phyloP scores from a whole-genome alignment of 2,113 vertebrate species.

The Odocoileus hemionus region DNA sequence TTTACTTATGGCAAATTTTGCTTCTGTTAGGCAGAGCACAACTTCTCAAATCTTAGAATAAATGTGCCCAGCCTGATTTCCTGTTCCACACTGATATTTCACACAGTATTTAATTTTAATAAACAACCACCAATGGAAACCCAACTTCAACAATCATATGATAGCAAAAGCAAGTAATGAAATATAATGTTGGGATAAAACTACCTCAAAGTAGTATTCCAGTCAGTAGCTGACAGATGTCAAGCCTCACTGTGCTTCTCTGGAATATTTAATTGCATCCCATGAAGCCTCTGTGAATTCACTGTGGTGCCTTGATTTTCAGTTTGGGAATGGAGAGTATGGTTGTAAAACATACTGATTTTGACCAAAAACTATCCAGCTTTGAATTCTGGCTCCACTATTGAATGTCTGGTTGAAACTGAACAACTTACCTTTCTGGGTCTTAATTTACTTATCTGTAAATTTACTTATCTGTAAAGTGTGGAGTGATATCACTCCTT shows the following conservation, averaged over 20 bases:
- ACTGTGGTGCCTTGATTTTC: no score
- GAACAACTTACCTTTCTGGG: neutral
- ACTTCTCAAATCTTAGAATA: neutral
- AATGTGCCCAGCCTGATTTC: neutral
- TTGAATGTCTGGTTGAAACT: neutral
- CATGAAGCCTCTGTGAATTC: neutral
- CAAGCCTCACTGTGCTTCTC: neutral
- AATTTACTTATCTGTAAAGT: neutral
- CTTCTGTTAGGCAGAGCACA: neutral
- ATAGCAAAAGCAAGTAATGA: neutral
- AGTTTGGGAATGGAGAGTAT: neutral
- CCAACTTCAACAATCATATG: neutral
- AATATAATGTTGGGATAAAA: neutral
- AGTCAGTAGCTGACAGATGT: neutral
- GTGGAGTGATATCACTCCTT: neutral
- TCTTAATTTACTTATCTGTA: neutral
- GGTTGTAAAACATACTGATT: neutral
- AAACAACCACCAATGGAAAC: neutral
- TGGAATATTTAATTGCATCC: neutral
- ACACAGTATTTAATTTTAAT: neutral
- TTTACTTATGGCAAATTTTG: neutral
- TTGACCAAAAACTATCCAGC: neutral
- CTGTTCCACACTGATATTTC: neutral
- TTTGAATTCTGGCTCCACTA: neutral
- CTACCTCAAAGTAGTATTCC: neutral